These are phyloP conservation scores for Anguilla pacifica DNA, from an alignment of 2,797 vertebrate species.

Conservation along the genomic window DNA sequence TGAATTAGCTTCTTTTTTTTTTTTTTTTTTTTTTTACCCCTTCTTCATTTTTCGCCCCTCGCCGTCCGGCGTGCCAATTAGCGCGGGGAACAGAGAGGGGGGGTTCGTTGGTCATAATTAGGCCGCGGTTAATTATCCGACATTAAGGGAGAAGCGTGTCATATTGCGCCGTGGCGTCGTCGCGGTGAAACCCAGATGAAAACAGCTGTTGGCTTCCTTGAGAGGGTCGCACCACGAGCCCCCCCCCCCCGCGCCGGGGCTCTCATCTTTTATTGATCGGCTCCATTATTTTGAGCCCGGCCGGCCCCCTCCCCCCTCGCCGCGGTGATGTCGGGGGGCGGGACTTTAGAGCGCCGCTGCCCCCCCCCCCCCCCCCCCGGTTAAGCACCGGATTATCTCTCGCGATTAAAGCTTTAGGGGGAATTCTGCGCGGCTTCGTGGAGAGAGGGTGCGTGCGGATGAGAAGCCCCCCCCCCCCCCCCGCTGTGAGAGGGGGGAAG, in stretches of 20 bases:
- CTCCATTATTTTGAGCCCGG: conserved; percentile 47
- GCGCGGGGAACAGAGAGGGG: conserved; percentile 69
- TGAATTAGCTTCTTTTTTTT: conserved; percentile 25
- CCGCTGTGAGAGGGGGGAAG: background rate
- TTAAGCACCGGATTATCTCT: conserved; percentile 45
- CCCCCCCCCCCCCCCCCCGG: background rate
- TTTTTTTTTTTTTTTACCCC: conserved; percentile 36
- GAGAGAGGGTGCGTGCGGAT: background rate
- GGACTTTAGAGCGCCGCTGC: conserved; percentile 23
- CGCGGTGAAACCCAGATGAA: conserved; percentile 47
- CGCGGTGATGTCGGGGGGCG: conserved; percentile 32
- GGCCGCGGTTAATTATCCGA: conserved; percentile 80
- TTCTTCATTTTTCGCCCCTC: conserved; percentile 50
- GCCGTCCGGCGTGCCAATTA: conserved; percentile 69
- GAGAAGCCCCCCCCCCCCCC: background rate
- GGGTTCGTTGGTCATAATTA: conserved; percentile 87
- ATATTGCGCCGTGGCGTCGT: conserved; percentile 49
- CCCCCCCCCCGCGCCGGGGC: conserved; percentile 34
- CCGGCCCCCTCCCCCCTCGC: conserved; percentile 38
- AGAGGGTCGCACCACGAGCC: conserved; percentile 44
- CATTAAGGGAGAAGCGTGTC: conserved; percentile 66
- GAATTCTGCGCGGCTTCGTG: background rate
- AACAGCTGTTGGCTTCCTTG: conserved; percentile 54
- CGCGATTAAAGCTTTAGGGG: conserved; percentile 43
- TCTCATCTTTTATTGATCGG: conserved; percentile 59